These are phyloP conservation scores for Leptobrachium leishanense DNA, from an alignment of 2,113 vertebrate genomes.

Conservation along the genomic window DNA sequence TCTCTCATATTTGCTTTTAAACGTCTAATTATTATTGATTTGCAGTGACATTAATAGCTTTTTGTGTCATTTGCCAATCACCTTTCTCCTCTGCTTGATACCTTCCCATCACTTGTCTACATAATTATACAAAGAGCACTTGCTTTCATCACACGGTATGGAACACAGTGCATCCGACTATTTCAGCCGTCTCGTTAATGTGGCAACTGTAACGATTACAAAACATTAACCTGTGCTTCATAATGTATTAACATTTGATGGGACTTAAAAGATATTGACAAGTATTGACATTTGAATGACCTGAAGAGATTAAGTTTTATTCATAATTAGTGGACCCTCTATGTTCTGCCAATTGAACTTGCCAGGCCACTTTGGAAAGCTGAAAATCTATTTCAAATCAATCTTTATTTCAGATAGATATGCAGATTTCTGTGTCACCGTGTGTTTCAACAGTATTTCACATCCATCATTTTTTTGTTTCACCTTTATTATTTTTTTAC, in stretches of 20 bases:
- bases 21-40: slow-evolving; percentile 21
- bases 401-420: no score
- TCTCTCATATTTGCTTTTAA: slow-evolving; percentile 12
- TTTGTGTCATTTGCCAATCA: slow-evolving; percentile 21
- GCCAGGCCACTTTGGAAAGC: background rate
- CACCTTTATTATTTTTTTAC: no score
- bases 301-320: slow-evolving; percentile 31
- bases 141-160: slow-evolving; percentile 1
- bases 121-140: slow-evolving; percentile 3
- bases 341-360: slow-evolving; percentile 20
- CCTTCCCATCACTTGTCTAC: background rate
- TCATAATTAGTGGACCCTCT: slow-evolving; percentile 10
- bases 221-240: slow-evolving; percentile 30
- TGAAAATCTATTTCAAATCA: background rate
- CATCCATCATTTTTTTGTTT: no score
- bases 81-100: background rate
- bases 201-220: slow-evolving; percentile 10
- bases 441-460: no score
- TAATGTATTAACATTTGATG: slow-evolving; percentile 39
- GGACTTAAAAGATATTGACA: slow-evolving; percentile 26
- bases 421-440: no score
- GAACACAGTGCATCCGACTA: background rate
- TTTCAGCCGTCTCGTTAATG: slow-evolving; percentile 25
- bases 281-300: slow-evolving; percentile 33
- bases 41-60: background rate